A percentile compares a stretch with the other conserved stretches of the same genome.
These are phyloP conservation scores for Hirudinaria manillensis DNA, from an alignment of 2,888 invertebrate species.

Conservation along the genomic window DNA sequence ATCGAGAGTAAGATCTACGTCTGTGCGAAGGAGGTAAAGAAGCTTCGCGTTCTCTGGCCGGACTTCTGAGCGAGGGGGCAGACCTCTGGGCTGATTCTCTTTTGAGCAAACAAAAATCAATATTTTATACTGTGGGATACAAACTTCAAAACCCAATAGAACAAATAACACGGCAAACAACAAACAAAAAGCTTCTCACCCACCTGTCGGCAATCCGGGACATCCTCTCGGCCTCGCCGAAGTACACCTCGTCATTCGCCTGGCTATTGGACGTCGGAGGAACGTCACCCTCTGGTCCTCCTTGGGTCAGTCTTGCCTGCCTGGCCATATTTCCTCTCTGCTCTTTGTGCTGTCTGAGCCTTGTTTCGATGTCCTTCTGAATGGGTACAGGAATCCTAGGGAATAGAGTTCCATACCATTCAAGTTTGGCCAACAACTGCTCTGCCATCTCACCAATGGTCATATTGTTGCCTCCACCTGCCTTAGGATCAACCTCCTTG, in stretches of 20 bases:
- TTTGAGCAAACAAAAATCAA: no score
- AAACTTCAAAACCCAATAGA: no score
- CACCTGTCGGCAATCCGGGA: conserved; percentile 21
- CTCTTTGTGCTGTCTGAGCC: neutral
- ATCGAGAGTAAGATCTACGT: neutral
- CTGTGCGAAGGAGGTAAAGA: neutral
- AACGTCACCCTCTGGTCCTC: neutral
- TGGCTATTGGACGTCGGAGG: neutral
- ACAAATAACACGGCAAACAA: no score
- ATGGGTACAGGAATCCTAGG: conserved; percentile 92
- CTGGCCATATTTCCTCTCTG: conserved; percentile 14
- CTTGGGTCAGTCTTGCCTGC: conserved; percentile 7
- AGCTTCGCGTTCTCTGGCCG: conserved; percentile 6
- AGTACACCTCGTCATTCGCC: neutral
- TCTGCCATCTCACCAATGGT: conserved; percentile 85
- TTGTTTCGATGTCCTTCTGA: conserved; percentile 60
- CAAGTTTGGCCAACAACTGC: conserved; percentile 86
- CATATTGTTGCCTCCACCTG: conserved; percentile 88
- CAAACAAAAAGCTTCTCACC: no score
- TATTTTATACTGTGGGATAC: no score
- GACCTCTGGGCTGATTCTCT: neutral
- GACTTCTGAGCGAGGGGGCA: neutral
- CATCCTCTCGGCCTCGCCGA: conserved; percentile 29
- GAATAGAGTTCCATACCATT: conserved; percentile 97
- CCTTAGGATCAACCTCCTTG: conserved; percentile 90